A percentile compares a stretch with the other conserved stretches of the same genome.
Conservation (phyloP, 2,888 invertebrate genomes). For the Eupithecia dodoneata region DNA sequence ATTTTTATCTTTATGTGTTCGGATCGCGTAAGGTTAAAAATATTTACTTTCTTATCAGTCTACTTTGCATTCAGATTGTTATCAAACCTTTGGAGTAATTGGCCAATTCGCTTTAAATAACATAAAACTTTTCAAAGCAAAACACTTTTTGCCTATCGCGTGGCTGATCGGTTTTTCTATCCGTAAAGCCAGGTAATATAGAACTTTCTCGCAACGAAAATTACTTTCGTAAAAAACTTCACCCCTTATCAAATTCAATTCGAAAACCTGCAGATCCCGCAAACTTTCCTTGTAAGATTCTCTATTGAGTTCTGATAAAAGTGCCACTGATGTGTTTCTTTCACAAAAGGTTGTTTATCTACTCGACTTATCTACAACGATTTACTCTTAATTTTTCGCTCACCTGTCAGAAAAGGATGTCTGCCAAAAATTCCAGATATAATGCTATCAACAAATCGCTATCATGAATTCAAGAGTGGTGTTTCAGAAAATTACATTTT, state of each 20-base stretch:
- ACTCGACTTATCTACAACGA: neutral
- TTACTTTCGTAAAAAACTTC: constrained; percentile 61
- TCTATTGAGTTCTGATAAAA: constrained; percentile 52
- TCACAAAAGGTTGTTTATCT: constrained; percentile 31
- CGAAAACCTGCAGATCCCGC: constrained; percentile 55
- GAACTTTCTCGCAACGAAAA: constrained; percentile 56
- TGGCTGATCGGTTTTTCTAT: constrained; percentile 52
- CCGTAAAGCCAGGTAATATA: constrained; percentile 58
- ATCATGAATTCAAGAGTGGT: neutral
- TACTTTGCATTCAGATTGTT: neutral
- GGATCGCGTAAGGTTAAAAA: too few relatives aligned
- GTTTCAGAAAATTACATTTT: neutral
- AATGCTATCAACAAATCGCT: neutral
- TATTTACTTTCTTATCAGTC: neutral
- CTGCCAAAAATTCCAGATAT: neutral
- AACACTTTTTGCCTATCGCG: constrained; percentile 54
- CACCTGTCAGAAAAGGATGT: neutral
- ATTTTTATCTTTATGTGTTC: too few relatives aligned
- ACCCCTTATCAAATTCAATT: constrained; percentile 67
- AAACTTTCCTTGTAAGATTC: constrained; percentile 56
- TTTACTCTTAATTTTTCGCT: neutral
- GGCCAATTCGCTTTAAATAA: constrained; percentile 19
- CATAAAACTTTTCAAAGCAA: constrained; percentile 41
- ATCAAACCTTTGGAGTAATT: neutral
- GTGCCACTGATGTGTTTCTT: constrained; percentile 38